Base-by-base conservation (phyloP, 2,113 vertebrate species). In the Colinus virginianus region DNA sequence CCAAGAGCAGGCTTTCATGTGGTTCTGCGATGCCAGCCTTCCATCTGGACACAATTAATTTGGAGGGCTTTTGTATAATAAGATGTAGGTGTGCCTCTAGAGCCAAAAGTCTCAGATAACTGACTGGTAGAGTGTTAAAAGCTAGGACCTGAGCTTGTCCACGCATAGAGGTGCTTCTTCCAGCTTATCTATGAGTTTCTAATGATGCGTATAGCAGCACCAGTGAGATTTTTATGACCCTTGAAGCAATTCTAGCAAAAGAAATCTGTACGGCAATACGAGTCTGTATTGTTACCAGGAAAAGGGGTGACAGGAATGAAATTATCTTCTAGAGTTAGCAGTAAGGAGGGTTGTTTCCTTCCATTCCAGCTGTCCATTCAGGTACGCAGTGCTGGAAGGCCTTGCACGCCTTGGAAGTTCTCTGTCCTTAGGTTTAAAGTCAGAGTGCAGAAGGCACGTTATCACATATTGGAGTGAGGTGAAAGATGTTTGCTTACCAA, bases 221-320 rank as follows among this genome's bases (percentile, higher is more conserved):
- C 69, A 34, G 26, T 49, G 64, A 90, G 79, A 63, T 83, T 87
- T 84, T 90, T 21, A 51, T 78, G 77, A 30, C 53, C 56, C 58
- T 90, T 42, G 43, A 71, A 95, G 45, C 66, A 81, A 21, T 64
- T n/a, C 20, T 32, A 28, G 51, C 13, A 59, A 28, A 43, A 85
- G 7, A 67, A 69, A 48, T 8, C 28, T 78, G 26, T 49, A 11
- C 14, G 14, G n/a, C 22, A 19, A 13, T 4, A n/a, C 0, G 56
- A 48, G 18, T 62, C 42, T 81, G 11, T 3, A 1, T 36, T 90
- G 32, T 64, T 84, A 12, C 32, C 62, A 21, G 58, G 45, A 62
- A 83, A 51, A 84, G 53, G 18, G 40, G 48, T 68, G 61, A 11
- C 43, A 12, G 11, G 36, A 78, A 20, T 72, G 53, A 30, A 42